A percentile compares a stretch with the other conserved stretches of the same genome.
Evolutionary conservation across 2,888 invertebrate species (phyloP).

Genomic region (Lasioglossum marginatum): DNA sequence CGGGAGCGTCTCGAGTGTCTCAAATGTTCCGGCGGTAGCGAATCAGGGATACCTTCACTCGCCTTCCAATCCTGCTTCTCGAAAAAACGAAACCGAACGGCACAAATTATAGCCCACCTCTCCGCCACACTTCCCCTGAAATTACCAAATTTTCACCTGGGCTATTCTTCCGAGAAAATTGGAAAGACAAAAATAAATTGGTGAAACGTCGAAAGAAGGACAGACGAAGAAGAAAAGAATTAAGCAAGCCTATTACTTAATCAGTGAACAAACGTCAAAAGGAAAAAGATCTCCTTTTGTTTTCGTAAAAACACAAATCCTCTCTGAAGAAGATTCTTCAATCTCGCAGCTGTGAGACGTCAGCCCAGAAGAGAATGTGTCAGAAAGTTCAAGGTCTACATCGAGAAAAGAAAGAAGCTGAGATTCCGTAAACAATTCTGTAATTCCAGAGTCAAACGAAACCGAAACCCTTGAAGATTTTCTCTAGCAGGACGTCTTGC

Average conservation of each 20-base stretch:
- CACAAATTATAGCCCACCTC: background rate
- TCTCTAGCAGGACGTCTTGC: background rate
- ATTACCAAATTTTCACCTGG: background rate
- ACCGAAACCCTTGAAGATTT: background rate
- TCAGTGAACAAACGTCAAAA: too few relatives aligned
- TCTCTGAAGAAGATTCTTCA: background rate
- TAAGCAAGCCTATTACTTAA: too few relatives aligned
- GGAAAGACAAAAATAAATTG: background rate
- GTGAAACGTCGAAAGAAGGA: background rate
- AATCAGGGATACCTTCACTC: background rate
- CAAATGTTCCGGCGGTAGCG: slow-evolving; percentile 4
- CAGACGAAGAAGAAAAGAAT: background rate
- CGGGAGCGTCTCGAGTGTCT: slow-evolving; percentile 35
- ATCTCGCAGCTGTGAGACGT: background rate
- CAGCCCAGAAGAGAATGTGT: background rate
- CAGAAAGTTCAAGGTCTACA: background rate
- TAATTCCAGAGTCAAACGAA: background rate
- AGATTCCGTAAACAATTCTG: background rate
- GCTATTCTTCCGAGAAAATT: background rate
- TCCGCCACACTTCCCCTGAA: background rate
- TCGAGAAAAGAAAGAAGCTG: background rate
- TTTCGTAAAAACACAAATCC: background rate
- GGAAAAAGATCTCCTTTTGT: too few relatives aligned
- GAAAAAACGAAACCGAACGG: background rate
- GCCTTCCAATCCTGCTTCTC: background rate